These are phyloP conservation scores for Cyphomyrmex costatus DNA, from an alignment of 1,140 invertebrate species.

Conservation along the genomic window DNA sequence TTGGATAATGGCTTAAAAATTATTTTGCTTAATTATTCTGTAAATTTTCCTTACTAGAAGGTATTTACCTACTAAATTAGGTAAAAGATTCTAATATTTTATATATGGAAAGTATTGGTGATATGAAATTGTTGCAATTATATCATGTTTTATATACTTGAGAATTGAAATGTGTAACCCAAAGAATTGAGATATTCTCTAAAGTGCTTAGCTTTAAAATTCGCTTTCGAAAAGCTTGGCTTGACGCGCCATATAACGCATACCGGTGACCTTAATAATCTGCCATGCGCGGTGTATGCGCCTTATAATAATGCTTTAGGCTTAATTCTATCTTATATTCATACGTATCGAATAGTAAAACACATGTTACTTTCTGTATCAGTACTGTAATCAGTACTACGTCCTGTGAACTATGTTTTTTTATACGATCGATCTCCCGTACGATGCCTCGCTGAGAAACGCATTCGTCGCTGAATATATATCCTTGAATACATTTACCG, in stretches of 20 bases:
- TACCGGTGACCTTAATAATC: constrained; percentile 45
- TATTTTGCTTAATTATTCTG: not conserved
- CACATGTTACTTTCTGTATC: constrained; percentile 75
- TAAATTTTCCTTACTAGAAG: not conserved
- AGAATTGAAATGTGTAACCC: not conserved
- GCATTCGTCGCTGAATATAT: constrained; percentile 21
- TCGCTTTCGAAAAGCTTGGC: constrained; percentile 51
- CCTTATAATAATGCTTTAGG: constrained; percentile 67
- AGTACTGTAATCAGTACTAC: constrained; percentile 58
- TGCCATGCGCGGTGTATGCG: constrained; percentile 46
- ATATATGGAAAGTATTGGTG: not conserved
- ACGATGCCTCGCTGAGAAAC: constrained; percentile 55
- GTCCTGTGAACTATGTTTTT: constrained; percentile 49
- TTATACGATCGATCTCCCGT: constrained; percentile 39
- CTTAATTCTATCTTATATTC: constrained; percentile 51
- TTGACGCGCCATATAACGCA: constrained; percentile 22
- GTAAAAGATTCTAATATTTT: not conserved
- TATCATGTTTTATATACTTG: not conserved
- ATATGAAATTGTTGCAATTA: not conserved
- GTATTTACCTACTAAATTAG: not conserved
- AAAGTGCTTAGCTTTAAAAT: not conserved
- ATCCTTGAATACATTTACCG: not conserved
- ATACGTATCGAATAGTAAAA: constrained; percentile 72
- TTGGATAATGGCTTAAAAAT: not conserved
- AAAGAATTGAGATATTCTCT: not conserved